phyloP scores from a whole-genome alignment of 2,888 invertebrate species.

The Phyto melanocephala region DNA sequence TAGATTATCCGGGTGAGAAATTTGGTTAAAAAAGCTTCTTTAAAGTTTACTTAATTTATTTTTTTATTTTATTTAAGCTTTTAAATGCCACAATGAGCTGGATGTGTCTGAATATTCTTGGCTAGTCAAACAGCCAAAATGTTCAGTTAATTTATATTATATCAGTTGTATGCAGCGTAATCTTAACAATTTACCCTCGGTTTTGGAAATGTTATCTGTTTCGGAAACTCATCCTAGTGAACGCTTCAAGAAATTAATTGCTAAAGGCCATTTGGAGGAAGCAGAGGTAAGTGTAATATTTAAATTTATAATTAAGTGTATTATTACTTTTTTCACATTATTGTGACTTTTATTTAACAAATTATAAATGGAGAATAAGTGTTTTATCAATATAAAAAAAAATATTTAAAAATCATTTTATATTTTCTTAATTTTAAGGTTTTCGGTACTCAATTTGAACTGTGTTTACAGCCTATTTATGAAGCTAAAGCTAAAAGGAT shows the following conservation, averaged over 20 bases:
- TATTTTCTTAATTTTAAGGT: slow-evolving; percentile 66
- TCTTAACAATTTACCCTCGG: slow-evolving; percentile 68
- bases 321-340: too few species aligned
- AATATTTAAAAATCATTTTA: too few species aligned
- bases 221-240: slow-evolving; percentile 78
- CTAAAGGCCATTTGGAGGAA: slow-evolving; percentile 77
- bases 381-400: too few species aligned
- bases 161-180: slow-evolving; percentile 70
- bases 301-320: too few species aligned
- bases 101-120: slow-evolving; percentile 73
- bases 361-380: too few species aligned
- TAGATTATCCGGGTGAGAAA: slow-evolving; percentile 77
- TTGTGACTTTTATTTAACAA: too few species aligned
- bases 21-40: background rate
- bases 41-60: background rate
- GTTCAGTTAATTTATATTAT: slow-evolving; percentile 77
- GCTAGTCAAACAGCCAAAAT: slow-evolving; percentile 77
- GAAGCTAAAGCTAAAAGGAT: slow-evolving; percentile 76
- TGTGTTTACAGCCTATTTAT: slow-evolving; percentile 76
- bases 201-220: slow-evolving; percentile 76
- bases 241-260: slow-evolving; percentile 76
- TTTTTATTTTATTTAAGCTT: slow-evolving; percentile 66
- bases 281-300: slow-evolving; percentile 73
- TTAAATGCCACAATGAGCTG: slow-evolving; percentile 75
- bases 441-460: slow-evolving; percentile 76